phyloP scores from a whole-genome alignment of 2,888 invertebrate species.

The Lissonota sp. region DNA sequence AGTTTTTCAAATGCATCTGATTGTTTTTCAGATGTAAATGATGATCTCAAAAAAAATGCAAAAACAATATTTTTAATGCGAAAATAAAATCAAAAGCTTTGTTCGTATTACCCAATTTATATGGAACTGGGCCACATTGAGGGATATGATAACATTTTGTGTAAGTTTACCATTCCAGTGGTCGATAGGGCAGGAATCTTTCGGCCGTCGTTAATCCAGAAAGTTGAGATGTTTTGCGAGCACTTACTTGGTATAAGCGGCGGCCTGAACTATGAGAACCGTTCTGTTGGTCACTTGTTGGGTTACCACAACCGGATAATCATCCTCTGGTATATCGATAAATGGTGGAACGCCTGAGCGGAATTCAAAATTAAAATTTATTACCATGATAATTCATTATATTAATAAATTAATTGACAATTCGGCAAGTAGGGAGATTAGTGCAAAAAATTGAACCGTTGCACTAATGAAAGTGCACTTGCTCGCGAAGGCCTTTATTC shows the following conservation, averaged over 20 bases:
- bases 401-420: too few species aligned
- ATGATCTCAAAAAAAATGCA: neutral
- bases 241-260: slow-evolving; percentile 87
- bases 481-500: too few species aligned
- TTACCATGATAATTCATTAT: too few species aligned
- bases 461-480: too few species aligned
- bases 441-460: too few species aligned
- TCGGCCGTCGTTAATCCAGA: neutral
- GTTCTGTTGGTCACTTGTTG: slow-evolving; percentile 85
- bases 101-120: too few species aligned
- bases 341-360: slow-evolving; percentile 75
- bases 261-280: slow-evolving; percentile 90
- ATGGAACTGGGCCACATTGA: too few species aligned
- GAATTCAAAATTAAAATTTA: neutral
- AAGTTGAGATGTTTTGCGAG: slow-evolving; percentile 8
- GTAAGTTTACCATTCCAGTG: neutral
- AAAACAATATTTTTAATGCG: neutral
- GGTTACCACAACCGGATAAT: slow-evolving; percentile 90
- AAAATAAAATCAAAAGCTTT: neutral
- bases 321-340: slow-evolving; percentile 85
- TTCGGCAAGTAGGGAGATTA: too few species aligned
- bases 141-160: too few species aligned
- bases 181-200: neutral
- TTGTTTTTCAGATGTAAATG: too few species aligned
- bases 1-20: too few species aligned